Evolutionary conservation across 2,113 vertebrate genomes (phyloP), one percentile per base, ranked within the genome.

Genomic region (Pavo muticus): DNA sequence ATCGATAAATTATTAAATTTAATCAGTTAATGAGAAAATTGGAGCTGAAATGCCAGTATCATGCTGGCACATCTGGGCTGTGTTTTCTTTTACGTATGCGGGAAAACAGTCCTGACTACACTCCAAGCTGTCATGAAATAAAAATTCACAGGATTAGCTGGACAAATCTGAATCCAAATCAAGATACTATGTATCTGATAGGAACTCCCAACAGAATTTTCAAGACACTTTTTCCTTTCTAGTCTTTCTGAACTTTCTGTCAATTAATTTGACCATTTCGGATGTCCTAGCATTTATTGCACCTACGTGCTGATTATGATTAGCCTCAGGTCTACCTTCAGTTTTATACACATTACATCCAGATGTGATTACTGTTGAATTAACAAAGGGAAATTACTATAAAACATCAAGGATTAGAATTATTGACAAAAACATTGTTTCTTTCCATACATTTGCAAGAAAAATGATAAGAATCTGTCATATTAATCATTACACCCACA

Each of bases 181-280:
- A 39, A 61, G 18, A 1, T 64, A 81, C 11, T 1, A 9, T 42
- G 19, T 80, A 10, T 1, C 8, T 65, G 2, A 1, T 30, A 24
- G 71, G 7, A 80, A 54, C 8, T 80, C 64, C 42, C 42, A 80
- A 19, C 15, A 73, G 39, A 79, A 44, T 24, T 72, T 80, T 80
- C 19, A 87, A 40, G 32, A 61, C 11, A 10, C 45, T 27, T 5
- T 35, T 87, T 65, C 1, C 5, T 70, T 87, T 57, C 7, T 21
- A 42, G 3, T 2, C 2, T 5, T 81, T 87, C 11, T 3, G 76
- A 65, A 57, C 27, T 6, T 47, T 2, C 18, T 61, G 32, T 56
- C 68, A 35, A 39, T 32, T 3, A 84, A 50, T 72, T 77, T 65
- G 21, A 73, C 50, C 9, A 5, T 61, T 13, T 84, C 32, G 60